Base-by-base conservation (phyloP, 2,888 invertebrate genomes). In the Uloborus plumipes region DNA sequence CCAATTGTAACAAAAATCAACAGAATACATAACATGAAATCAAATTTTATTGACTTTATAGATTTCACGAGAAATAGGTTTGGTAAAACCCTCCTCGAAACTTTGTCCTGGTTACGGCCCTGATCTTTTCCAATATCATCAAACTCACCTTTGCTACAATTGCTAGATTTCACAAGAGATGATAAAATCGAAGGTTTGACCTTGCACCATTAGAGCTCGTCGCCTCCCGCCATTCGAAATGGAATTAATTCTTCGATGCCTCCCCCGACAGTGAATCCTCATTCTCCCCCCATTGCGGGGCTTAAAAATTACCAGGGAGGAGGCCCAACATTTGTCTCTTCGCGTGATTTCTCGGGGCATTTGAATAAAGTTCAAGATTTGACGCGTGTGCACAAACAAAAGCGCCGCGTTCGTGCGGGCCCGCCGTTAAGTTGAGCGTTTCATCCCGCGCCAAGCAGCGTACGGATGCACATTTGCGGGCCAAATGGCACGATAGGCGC, bases 341-440 rank as follows among this genome's bases (percentile, higher is more conserved):
- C 26, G 61, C 26, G 20, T 20, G n/a, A 67, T 75, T 20, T 66
- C 75, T 59, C 67, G 75, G 26, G 49, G 47, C 70, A 70, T 77
- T 77, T 77, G 76, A 77, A 77, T 77, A 70, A 77, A 77, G 76
- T 70, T 77, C 70, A 64, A 70, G 76, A 70, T 77, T 77, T 77
- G 70, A 70, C 70, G 69, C 65, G 76, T 59, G 61, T 61, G 16
- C 20, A 20, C 20, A 49, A 51, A 22, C 47, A 59, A 62, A 72
- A 62, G 22, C 74, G 55, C 74, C 61, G 16, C 71, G 47, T 74
- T 74, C 75, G 75, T 75, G 75, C 66, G 59, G 75, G 58, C 59
- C 50, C 75, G 26, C 67, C 59, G 61, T 61, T 61, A 61, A 61
- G 74, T 65, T 74, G 58, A 59, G 55, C 75, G 66, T 75, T 75